A percentile compares a stretch with the other conserved stretches of the same genome.
These are phyloP conservation scores for Sinhomidia bicolor DNA, from an alignment of 2,888 invertebrate species.

Conservation along the genomic window DNA sequence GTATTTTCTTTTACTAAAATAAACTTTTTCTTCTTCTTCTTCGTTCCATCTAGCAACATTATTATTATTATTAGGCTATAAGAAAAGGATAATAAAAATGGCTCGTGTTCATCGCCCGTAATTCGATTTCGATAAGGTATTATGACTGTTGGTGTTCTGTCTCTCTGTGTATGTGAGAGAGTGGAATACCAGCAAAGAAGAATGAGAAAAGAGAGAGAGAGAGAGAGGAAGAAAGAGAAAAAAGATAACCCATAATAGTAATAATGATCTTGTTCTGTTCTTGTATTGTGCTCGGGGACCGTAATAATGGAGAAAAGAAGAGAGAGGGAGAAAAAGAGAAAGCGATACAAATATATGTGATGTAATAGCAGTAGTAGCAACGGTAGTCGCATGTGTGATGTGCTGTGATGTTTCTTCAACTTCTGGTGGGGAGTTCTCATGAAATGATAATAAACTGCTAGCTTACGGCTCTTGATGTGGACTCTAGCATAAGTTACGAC, in stretches of 20 bases:
- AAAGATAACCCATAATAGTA: not conserved
- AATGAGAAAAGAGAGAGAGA: not conserved
- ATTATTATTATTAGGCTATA: not conserved
- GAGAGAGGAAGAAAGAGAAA: not conserved
- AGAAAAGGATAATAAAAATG: not conserved
- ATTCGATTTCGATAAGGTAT: constrained; percentile 45
- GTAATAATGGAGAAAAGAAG: too few relatives aligned
- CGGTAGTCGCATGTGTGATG: not conserved
- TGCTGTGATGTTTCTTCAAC: too few relatives aligned
- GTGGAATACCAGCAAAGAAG: not conserved
- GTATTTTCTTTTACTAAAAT: too few relatives aligned
- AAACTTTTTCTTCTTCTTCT: not conserved
- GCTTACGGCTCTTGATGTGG: not conserved
- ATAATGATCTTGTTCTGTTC: not conserved
- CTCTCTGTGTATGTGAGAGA: not conserved
- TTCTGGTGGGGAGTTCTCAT: too few relatives aligned
- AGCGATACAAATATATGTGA: too few relatives aligned
- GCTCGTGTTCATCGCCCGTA: constrained; percentile 18
- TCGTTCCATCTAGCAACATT: not conserved
- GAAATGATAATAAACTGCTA: constrained; percentile 5
- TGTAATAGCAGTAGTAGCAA: not conserved
- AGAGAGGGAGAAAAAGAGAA: not conserved
- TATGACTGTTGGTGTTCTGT: too few relatives aligned
- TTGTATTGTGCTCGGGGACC: not conserved
- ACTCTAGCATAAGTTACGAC: constrained; percentile 5